Conservation (phyloP, 2,113 vertebrate genomes). For the Thomomys bottae region DNA sequence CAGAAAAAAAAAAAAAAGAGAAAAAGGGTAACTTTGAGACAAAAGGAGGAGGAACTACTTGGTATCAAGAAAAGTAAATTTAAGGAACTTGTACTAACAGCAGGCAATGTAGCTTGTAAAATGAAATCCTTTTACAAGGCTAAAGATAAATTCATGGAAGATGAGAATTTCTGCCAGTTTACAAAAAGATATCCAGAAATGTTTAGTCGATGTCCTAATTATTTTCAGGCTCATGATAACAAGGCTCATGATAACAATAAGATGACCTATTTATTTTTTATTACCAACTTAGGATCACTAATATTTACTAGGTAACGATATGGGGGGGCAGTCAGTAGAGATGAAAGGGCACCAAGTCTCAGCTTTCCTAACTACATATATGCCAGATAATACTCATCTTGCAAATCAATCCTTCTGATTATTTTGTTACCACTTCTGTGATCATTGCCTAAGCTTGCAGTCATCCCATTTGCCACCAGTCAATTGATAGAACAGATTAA, state of each 20-base stretch:
- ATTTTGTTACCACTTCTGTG: conserved; percentile 19
- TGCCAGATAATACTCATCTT: conserved; percentile 6
- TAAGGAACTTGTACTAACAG: not conserved
- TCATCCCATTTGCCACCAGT: not conserved
- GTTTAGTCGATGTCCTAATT: conserved; percentile 40
- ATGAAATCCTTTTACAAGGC: conserved; percentile 51
- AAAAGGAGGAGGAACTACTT: not conserved
- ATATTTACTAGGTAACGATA: not conserved
- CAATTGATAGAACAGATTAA: conserved; percentile 36
- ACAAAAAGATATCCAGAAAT: conserved; percentile 43
- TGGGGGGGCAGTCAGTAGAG: not conserved
- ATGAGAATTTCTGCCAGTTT: conserved; percentile 30
- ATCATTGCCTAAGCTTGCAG: conserved; percentile 17
- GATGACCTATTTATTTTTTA: not conserved
- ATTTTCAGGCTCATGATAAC: conserved; percentile 45
- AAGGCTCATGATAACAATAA: not conserved
- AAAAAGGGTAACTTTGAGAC: not conserved
- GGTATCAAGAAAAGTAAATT: not conserved
- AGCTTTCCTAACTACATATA: not conserved
- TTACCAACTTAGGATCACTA: not conserved
- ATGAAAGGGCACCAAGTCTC: not conserved
- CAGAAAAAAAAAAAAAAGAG: conserved; percentile 17
- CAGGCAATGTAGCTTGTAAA: not conserved
- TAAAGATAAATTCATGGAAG: conserved; percentile 51
- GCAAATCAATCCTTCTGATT: conserved; percentile 28